Conservation (phyloP, 2,797 vertebrate genomes). For the Heteromormyrus szaboi region DNA sequence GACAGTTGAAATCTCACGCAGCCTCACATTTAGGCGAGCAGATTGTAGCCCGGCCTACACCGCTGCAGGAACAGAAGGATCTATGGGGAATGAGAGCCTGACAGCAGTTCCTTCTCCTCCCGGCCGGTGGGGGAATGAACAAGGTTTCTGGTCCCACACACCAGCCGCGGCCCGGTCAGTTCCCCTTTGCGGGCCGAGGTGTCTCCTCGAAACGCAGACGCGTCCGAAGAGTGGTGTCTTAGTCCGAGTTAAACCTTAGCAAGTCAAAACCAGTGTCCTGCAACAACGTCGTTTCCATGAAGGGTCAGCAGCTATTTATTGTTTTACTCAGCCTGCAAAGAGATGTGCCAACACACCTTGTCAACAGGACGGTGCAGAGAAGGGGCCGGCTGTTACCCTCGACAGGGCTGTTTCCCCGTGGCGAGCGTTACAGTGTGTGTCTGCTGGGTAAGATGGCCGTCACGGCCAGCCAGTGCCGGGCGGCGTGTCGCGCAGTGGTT, state of each 20-base stretch:
- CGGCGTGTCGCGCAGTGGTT: background rate
- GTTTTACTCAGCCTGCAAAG: background rate
- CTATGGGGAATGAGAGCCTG: constrained; percentile 31
- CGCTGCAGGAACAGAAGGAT: constrained; percentile 22
- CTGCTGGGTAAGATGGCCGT: background rate
- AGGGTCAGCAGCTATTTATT: background rate
- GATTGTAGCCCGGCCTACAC: constrained; percentile 30
- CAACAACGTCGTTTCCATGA: background rate
- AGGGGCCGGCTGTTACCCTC: background rate
- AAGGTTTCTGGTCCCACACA: background rate
- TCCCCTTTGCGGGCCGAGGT: background rate
- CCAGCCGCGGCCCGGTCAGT: background rate
- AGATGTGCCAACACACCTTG: background rate
- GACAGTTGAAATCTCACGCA: constrained; percentile 27
- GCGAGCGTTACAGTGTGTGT: background rate
- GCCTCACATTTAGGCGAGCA: constrained; percentile 37
- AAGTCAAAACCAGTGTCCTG: background rate
- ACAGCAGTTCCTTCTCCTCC: constrained; percentile 21
- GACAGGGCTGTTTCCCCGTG: background rate
- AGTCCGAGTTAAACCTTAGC: no score
- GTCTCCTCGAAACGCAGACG: background rate
- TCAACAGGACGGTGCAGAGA: background rate
- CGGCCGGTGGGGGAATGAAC: constrained; percentile 23
- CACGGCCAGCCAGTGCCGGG: background rate
- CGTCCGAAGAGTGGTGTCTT: background rate